Conservation (phyloP, 2,113 vertebrate genomes). For the Hippocampus abdominalis region DNA sequence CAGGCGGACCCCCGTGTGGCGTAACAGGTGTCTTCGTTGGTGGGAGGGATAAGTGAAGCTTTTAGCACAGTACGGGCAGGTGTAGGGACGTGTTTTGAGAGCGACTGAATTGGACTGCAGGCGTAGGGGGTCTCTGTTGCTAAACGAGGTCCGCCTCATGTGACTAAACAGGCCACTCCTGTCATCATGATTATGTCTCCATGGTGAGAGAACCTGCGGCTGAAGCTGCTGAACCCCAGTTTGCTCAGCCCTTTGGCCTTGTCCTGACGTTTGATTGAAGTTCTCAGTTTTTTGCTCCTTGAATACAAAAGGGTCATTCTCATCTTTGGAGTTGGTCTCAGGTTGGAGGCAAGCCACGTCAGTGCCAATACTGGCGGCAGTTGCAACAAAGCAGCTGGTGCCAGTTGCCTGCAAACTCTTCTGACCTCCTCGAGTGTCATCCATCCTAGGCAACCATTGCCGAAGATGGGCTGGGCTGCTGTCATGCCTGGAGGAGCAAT, state of each 20-base stretch:
- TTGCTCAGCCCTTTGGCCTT: slow-evolving; percentile 16
- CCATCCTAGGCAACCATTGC: slow-evolving; percentile 53
- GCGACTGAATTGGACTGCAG: slow-evolving; percentile 51
- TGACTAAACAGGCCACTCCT: slow-evolving; percentile 32
- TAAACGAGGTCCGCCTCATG: slow-evolving; percentile 33
- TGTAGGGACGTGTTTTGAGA: slow-evolving; percentile 55
- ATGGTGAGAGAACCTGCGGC: slow-evolving; percentile 28
- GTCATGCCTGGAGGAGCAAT: slow-evolving; percentile 52
- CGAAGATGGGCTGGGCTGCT: slow-evolving; percentile 40
- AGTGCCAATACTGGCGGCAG: slow-evolving; percentile 21
- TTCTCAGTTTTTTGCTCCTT: slow-evolving; percentile 57
- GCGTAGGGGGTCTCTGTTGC: slow-evolving; percentile 50
- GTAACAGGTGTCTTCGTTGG: slow-evolving; percentile 64
- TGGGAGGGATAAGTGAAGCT: slow-evolving; percentile 69
- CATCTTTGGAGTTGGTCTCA: slow-evolving; percentile 48
- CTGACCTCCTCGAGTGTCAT: slow-evolving; percentile 26
- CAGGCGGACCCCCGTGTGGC: slow-evolving; percentile 66
- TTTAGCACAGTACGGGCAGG: slow-evolving; percentile 67
- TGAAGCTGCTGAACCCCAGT: slow-evolving; percentile 35
- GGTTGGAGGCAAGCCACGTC: slow-evolving; percentile 4
- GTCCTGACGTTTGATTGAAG: slow-evolving; percentile 38
- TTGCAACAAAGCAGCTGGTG: slow-evolving; percentile 37
- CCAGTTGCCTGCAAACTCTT: slow-evolving; percentile 50
- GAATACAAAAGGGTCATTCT: slow-evolving; percentile 46
- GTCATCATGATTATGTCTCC: slow-evolving; percentile 45